Base-by-base conservation (phyloP, 2,797 vertebrate species). In the Melanotaenia nigrans region DNA sequence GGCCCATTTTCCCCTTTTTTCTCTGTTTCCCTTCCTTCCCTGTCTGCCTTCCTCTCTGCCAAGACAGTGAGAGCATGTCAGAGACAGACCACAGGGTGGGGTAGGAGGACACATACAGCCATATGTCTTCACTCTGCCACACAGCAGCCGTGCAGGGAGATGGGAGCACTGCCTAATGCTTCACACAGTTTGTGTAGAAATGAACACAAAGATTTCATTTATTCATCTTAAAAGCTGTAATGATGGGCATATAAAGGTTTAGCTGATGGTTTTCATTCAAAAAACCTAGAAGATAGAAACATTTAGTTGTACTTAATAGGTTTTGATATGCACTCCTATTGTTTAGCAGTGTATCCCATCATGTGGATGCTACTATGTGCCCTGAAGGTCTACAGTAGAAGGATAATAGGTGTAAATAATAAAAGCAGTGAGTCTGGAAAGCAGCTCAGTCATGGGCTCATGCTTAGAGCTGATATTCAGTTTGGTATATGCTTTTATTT, bases 11-110 rank as follows among this genome's bases (percentile, higher is more conserved):
- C 80, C 68, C 71, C 30, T 54, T 65, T 49, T 71, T 70, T 69
- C 75, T 61, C 63, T 56, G 36, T 36, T 6, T 69, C 55, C 73
- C 63, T 32, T 51, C 65, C 9, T 22, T 38, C 38, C 55, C 64
- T 68, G 57, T 73, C 63, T 67, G 24, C 22, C 62, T 69, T 73
- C 65, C 53, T 85, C 16, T 69, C 54, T 79, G 66, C 68, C 0
- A 18, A 49, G 73, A 71, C 67, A 65, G 72, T 63, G 9, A 36
- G 73, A 93, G 92, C 93, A 94, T 96, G 94, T 91, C 95, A 92
- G 86, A 82, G 82, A 93, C 89, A 95, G 95, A 95, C 96, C 96
- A 96, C 96, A 95, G 95, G 96, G 96, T 96, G 96, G 96, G 94
- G 96, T 94, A 95, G 95, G 92, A 97, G 95, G 86, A 95, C 93